Evolutionary conservation across 2,797 vertebrate species (phyloP).

Genomic region (Hozukius guyotensis): DNA sequence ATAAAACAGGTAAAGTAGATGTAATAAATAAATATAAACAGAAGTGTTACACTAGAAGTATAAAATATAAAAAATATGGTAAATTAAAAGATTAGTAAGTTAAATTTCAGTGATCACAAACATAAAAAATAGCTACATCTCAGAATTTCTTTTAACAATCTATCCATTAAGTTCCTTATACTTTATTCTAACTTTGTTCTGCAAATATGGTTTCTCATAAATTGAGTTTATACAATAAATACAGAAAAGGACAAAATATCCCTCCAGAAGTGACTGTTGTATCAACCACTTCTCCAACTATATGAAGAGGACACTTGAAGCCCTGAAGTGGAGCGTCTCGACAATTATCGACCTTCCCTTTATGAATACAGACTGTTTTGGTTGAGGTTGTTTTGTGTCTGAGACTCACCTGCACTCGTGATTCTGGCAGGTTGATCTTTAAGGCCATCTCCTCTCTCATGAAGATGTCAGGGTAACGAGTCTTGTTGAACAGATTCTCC

Average conservation of each 20-base stretch:
- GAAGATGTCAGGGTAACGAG: constrained; percentile 97
- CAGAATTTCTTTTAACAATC: neutral
- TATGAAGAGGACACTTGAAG: neutral
- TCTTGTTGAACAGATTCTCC: constrained; percentile 94
- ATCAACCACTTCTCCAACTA: neutral
- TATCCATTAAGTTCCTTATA: neutral
- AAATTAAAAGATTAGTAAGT: neutral
- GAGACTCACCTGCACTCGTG: constrained; percentile 91
- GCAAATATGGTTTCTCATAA: no score
- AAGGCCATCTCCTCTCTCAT: constrained; percentile 96
- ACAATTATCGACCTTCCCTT: neutral
- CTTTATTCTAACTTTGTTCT: no score
- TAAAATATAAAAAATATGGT: no score
- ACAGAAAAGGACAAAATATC: neutral
- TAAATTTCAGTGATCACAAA: neutral
- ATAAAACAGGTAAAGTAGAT: no score
- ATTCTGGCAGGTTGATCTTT: constrained; percentile 97
- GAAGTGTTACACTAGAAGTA: no score
- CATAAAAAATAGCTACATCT: neutral
- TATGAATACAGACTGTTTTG: neutral
- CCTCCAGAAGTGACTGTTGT: neutral
- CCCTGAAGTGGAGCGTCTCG: neutral
- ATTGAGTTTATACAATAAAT: no score
- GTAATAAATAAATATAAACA: no score
- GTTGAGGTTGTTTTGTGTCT: neutral